Evolutionary conservation across 1,140 invertebrate genomes (phyloP), one percentile per base, ranked within the genome.

Genomic region (Drosophila obscura): DNA sequence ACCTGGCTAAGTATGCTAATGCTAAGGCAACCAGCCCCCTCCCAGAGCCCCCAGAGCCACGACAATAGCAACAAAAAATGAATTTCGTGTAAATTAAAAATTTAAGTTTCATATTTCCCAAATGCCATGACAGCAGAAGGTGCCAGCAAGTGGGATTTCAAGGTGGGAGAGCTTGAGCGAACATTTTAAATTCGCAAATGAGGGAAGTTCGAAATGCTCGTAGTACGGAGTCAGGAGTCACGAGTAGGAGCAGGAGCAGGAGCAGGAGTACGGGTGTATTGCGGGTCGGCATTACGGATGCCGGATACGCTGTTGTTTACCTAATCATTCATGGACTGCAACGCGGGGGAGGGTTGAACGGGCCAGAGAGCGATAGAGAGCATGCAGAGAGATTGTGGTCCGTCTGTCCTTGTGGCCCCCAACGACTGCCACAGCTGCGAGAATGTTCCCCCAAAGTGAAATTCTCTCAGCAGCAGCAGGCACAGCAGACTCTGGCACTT

Each of bases 1-100:
- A 52, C 19, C 46, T 19, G 45, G 67, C 71, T 55, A 77, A 84
- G 80, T 84, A 71, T 71, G 76, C 77, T 78, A 84, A 80, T 84
- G 66, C 66, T 77, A 68, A 62, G 62, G 58, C 51, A 64, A 63
- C 48, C 57, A 31, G 31, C 39, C 11, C 35, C 9, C 31, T 22
- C 35, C 19, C 19, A 19, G 19, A 13, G 0, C 35, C 9, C 31
- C 35, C 35, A 61, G 16, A 61, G 31, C 43, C 22, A 2, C 5
- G 7, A 45, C 6, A 8, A 65, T 5, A 13, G 8, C 24, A 5
- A 7, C 5, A 8, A 35, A 35, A 41, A 31, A 28, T 7, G 2
- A 44, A 45, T 26, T 35, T 16, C 22, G 16, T 46, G n/a, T 19
- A 39, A 31, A 19, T 50, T 48, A 39, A 13, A 28, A 11, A 1